Evolutionary conservation across 2,797 vertebrate genomes (phyloP).

Genomic region (Pangasius mekongensis): DNA sequence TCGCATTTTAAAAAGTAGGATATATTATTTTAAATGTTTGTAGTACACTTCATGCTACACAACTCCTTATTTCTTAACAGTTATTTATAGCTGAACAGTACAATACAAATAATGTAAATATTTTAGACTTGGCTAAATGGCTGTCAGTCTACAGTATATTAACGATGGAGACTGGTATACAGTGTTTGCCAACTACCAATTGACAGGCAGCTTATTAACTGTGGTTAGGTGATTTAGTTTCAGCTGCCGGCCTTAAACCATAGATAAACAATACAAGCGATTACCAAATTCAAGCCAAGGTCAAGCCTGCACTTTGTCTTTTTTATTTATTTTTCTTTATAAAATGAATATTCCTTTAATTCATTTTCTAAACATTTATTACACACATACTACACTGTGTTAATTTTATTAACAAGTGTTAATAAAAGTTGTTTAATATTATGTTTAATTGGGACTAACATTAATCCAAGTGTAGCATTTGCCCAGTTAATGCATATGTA

Average conservation of each 20-base stretch:
- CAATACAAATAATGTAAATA: not conserved
- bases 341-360: not conserved
- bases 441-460: not conserved
- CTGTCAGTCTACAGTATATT: not conserved
- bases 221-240: not conserved
- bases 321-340: not conserved
- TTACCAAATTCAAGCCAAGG: not conserved
- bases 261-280: not conserved
- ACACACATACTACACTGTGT: not conserved
- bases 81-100: not conserved
- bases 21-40: not conserved
- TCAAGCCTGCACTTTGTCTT: not conserved
- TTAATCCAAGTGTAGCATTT: not conserved
- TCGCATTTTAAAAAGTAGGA: not conserved
- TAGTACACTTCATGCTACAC: not conserved
- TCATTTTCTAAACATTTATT: not conserved
- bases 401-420: not conserved
- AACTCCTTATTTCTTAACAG: not conserved
- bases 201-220: not conserved
- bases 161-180: not conserved
- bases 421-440: not conserved
- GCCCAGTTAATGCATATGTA: not conserved
- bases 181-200: not conserved
- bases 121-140: not conserved
- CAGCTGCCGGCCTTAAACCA: not conserved